Percentiles rank a stretch among this genome's conserved stretches.
Evolutionary conservation across 2,113 vertebrate species (phyloP).

Genomic region (Columba livia): DNA sequence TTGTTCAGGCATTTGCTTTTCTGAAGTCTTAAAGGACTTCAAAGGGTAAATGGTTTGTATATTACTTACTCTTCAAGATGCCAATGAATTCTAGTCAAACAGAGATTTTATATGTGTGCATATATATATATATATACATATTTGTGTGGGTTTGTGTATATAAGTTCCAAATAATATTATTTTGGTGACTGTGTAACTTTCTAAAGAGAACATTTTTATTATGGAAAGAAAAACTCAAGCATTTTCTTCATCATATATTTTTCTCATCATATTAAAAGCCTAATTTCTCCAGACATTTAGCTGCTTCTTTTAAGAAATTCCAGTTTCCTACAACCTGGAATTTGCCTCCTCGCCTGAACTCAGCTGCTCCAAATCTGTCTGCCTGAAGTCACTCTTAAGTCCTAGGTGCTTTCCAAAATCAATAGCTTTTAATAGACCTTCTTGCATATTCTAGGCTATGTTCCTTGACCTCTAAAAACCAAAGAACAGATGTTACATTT

Average conservation of each 20-base stretch:
- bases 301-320: neutral
- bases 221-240: neutral
- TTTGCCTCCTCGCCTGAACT: neutral
- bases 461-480: neutral
- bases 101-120: neutral
- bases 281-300: neutral
- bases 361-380: neutral
- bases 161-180: neutral
- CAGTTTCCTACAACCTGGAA: neutral
- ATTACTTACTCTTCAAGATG: neutral
- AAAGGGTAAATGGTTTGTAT: neutral
- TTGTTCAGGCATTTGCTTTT: neutral
- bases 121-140: neutral
- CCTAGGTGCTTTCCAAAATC: neutral
- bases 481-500: neutral
- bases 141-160: neutral
- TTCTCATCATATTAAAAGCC: neutral
- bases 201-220: neutral
- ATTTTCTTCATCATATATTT: neutral
- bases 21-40: neutral
- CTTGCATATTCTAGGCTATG: neutral
- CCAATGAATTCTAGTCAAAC: neutral
- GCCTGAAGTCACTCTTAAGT: neutral
- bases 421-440: neutral
- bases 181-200: neutral